phyloP scores from a whole-genome alignment of 1,140 invertebrate genomes.

The honey bee (Apis mellifera) region Amel_HAv3.1 CM009942.2:8757501-8758000 shows the following conservation, averaged over 20 bases:
- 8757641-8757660: too few species aligned
- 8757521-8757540: too few species aligned
- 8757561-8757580: not conserved
- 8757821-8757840: too few species aligned
- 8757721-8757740: constrained; percentile 1
- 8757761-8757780: not conserved
- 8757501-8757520: not conserved
- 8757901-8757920: too few species aligned
- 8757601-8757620: constrained; percentile 1
- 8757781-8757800: constrained; percentile 5
- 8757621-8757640: not conserved
- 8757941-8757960: too few species aligned
- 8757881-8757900: too few species aligned
- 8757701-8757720: not conserved
- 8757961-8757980: too few species aligned
- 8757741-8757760: constrained; percentile 1
- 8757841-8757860: not conserved
- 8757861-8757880: too few species aligned
- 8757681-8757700: not conserved
- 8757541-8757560: too few species aligned
- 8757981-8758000: too few species aligned
- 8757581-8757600: not conserved
- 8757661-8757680: not conserved
- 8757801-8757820: not conserved
- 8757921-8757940: too few species aligned